phyloP scores from a whole-genome alignment of 2,888 invertebrate species.

The Cosmorhoe ocellata region DNA sequence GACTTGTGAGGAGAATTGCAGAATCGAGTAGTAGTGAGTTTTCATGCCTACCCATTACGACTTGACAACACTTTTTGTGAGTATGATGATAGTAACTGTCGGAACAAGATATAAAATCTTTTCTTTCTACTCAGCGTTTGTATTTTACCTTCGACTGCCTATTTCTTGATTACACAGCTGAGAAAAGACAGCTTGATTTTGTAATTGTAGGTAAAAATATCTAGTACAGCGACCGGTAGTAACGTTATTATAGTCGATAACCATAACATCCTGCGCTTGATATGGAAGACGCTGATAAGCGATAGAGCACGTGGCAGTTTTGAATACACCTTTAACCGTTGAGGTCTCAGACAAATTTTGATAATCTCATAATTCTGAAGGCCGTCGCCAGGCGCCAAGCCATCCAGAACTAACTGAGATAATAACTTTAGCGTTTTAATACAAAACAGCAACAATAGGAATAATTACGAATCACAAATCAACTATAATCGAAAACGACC shows the following conservation, averaged over 20 bases:
- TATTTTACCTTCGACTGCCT: too few relatives aligned
- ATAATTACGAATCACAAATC: conserved; percentile 30
- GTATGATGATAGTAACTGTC: conserved; percentile 5
- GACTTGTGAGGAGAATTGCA: conserved; percentile 61
- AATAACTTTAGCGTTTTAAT: conserved; percentile 35
- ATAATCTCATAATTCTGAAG: conserved; percentile 52
- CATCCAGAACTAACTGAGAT: conserved; percentile 49
- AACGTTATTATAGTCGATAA: conserved; percentile 6
- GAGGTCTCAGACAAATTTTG: conserved; percentile 23
- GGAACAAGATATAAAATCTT: background rate
- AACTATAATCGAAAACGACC: conserved; percentile 28
- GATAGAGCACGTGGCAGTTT: conserved; percentile 25
- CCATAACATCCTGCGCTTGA: conserved; percentile 25
- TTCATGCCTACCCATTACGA: conserved; percentile 41
- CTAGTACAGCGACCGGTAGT: background rate
- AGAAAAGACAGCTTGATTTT: background rate
- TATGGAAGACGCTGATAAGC: conserved; percentile 26
- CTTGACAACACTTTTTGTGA: conserved; percentile 28
- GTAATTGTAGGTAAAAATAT: background rate
- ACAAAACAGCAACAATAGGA: conserved; percentile 33
- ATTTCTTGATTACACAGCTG: too few relatives aligned
- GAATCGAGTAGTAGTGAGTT: conserved; percentile 53
- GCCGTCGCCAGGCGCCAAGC: conserved; percentile 50
- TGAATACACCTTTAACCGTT: conserved; percentile 9
- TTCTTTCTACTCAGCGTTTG: background rate